These are phyloP conservation scores for Jacana jacana DNA, from an alignment of 2,113 vertebrate species.

Conservation along the genomic window DNA sequence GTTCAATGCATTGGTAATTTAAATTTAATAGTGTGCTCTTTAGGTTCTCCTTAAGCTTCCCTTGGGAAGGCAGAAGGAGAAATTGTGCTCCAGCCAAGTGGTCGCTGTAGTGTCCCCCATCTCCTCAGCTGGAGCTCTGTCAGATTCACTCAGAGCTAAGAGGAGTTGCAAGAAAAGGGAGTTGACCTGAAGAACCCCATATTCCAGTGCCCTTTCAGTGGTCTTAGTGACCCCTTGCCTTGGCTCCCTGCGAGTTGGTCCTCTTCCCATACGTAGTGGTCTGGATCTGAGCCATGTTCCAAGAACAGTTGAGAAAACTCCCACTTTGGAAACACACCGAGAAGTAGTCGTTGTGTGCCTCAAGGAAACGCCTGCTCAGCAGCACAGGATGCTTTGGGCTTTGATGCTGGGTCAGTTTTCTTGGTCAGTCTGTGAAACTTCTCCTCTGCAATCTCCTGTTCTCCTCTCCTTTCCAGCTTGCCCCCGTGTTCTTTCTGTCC, in stretches of 20 bases:
- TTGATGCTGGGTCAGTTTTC: neutral
- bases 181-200: neutral
- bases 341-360: neutral
- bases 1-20: neutral
- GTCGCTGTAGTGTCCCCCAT: rapidly evolving
- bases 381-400: neutral
- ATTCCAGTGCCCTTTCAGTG: neutral
- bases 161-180: neutral
- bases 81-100: neutral
- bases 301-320: neutral
- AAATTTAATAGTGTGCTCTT: neutral
- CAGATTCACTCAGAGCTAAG: neutral
- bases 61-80: neutral
- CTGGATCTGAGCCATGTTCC: neutral
- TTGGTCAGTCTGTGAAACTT: neutral
- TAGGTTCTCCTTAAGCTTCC: rapidly evolving
- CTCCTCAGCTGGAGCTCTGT: neutral
- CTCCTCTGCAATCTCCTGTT: neutral
- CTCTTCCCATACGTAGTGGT: rapidly evolving
- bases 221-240: neutral
- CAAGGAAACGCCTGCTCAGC: neutral
- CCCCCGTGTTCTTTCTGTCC: constrained; percentile 7
- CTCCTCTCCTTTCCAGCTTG: neutral
- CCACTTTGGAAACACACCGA: neutral
- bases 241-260: neutral